phyloP scores from a whole-genome alignment of 2,113 vertebrate genomes.

The Lucifuga dentata region DNA sequence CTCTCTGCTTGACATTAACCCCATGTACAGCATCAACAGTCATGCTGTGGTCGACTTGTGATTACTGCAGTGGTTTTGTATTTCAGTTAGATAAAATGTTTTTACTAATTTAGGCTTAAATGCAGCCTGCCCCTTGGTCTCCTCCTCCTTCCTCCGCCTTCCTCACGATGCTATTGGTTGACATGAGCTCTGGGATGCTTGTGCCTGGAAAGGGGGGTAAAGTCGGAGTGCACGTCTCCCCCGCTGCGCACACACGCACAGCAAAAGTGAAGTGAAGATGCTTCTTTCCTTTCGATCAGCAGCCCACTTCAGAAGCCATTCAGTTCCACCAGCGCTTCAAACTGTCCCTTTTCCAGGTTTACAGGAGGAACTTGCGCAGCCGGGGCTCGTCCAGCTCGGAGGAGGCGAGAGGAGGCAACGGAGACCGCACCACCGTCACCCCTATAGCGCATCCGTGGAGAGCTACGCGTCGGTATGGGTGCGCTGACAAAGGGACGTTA shows the following conservation, averaged over 20 bases:
- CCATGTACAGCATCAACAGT: too few relatives aligned
- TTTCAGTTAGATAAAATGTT: not conserved
- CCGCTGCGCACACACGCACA: constrained; percentile 49
- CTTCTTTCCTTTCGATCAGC: constrained; percentile 39
- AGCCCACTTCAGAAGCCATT: constrained; percentile 22
- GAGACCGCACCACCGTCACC: constrained; percentile 27
- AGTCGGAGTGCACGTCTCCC: constrained; percentile 52
- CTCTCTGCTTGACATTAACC: too few relatives aligned
- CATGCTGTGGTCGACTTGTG: too few relatives aligned
- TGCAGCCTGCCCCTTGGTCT: not conserved
- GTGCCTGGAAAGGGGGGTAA: constrained; percentile 42
- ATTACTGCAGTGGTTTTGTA: not conserved
- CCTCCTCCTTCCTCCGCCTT: not conserved
- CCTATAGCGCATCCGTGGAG: constrained; percentile 37
- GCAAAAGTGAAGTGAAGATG: constrained; percentile 71
- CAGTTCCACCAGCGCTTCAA: constrained; percentile 21
- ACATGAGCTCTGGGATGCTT: constrained; percentile 50
- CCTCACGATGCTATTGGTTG: constrained; percentile 48
- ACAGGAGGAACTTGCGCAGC: constrained; percentile 17
- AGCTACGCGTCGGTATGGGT: constrained; percentile 65
- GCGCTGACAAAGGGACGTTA: constrained; percentile 68
- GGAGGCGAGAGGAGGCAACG: constrained; percentile 13
- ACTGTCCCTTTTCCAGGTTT: constrained; percentile 23
- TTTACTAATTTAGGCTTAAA: constrained; percentile 6
- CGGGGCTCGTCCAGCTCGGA: not conserved